Evolutionary conservation across 2,797 vertebrate genomes (phyloP), one percentile per base, ranked within the genome.

Genomic region (Hephaestus fuliginosus): DNA sequence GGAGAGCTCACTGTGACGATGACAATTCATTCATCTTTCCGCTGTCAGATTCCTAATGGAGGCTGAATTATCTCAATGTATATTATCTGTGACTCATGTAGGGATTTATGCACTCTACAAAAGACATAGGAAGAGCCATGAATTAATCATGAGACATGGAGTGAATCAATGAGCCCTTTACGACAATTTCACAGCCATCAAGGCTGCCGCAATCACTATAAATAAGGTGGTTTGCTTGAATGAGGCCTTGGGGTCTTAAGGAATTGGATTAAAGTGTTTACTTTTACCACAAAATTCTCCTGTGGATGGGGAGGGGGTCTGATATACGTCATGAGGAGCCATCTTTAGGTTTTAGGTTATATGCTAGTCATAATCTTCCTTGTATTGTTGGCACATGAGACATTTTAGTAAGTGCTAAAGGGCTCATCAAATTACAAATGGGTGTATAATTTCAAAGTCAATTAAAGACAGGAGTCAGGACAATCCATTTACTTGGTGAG

Each of bases 241-340:
- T 28, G 52, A 73, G 66, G 89, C 93, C 87, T 74, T 75, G 57
- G 83, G 92, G 92, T 83, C 83, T 84, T 65, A 80, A 86, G 81
- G 90, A 93, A 93, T 91, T 85, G 92, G 92, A 95, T 95, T 94
- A 94, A 88, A 89, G 83, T 92, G 83, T 94, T 94, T 91, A 92
- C 90, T 86, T 93, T 93, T 87, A 72, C 78, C 68, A 84, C 65
- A 83, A 74, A 86, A 88, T 77, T 78, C 30, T 83, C 51, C 62
- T 64, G 80, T 41, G 49, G 39, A 82, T 83, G 56, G 62, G 57
- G 73, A 33, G 5, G 74, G 77, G 66, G 72, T 70, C 68, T 64
- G 62, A 85, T 67, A 78, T 58, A 88, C 81, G 84, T 93, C 89
- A 94, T 53, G 43, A 73, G 74, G 61, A 87, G 62, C 82, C 51